A percentile compares a stretch with the other conserved stretches of the same genome.
These are phyloP conservation scores for Bettongia penicillata DNA, from an alignment of 2,113 vertebrate genomes.

Conservation along the genomic window DNA sequence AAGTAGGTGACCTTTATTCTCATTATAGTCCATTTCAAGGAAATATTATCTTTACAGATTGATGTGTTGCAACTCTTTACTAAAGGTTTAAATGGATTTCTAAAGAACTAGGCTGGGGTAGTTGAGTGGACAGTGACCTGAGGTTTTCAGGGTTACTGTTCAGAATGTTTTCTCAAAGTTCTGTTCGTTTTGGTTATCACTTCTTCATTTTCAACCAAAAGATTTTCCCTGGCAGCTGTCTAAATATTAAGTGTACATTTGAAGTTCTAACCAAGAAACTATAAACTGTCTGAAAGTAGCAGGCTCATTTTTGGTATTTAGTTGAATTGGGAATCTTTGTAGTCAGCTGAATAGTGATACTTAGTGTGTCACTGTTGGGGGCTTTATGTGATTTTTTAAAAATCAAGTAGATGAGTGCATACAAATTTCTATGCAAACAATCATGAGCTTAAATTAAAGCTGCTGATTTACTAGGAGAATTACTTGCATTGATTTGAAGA, in stretches of 20 bases:
- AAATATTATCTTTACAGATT: slow-evolving; percentile 71
- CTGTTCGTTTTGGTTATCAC: slow-evolving; percentile 66
- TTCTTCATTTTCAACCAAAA: slow-evolving; percentile 73
- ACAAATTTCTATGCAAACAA: slow-evolving; percentile 80
- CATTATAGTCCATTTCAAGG: slow-evolving; percentile 63
- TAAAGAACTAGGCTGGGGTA: slow-evolving; percentile 59
- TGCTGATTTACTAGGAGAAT: slow-evolving; percentile 76
- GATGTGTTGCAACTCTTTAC: slow-evolving; percentile 64
- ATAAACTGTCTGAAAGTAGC: slow-evolving; percentile 70
- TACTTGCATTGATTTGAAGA: slow-evolving; percentile 80
- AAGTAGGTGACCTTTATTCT: slow-evolving; percentile 64
- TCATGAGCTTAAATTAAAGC: slow-evolving; percentile 81
- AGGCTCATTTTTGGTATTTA: slow-evolving; percentile 78
- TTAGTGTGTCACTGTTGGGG: slow-evolving; percentile 74
- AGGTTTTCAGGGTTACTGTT: slow-evolving; percentile 71
- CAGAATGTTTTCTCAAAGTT: slow-evolving; percentile 75
- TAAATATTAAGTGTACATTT: slow-evolving; percentile 67
- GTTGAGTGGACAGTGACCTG: slow-evolving; percentile 60
- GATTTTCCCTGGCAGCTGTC: slow-evolving; percentile 70
- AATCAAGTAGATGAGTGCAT: slow-evolving; percentile 77
- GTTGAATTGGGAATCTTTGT: slow-evolving; percentile 79
- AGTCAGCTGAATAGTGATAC: slow-evolving; percentile 78
- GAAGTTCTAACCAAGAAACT: slow-evolving; percentile 72
- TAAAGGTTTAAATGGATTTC: slow-evolving; percentile 70
- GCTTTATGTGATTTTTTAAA: slow-evolving; percentile 80